Evolutionary conservation across 1,140 invertebrate genomes (phyloP).

Genomic region (Acromyrmex charruanus): DNA sequence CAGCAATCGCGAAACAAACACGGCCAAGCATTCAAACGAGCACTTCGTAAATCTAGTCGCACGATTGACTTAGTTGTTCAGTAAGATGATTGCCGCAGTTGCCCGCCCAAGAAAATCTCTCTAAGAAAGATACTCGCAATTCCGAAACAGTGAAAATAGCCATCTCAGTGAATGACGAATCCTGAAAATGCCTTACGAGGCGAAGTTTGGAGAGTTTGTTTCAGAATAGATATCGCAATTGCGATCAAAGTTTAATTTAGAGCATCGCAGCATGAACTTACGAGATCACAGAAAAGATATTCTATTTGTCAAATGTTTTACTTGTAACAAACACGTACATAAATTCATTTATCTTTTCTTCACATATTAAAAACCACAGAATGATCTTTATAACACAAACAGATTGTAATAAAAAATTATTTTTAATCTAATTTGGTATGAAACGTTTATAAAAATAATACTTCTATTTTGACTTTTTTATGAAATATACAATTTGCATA

Average conservation of each 20-base stretch:
- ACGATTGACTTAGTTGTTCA: slow-evolving; percentile 34
- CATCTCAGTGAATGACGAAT: slow-evolving; percentile 25
- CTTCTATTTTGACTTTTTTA: not conserved
- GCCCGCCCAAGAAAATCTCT: not conserved
- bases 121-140: not conserved
- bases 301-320: slow-evolving; percentile 16
- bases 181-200: slow-evolving; percentile 17
- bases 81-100: slow-evolving; percentile 25
- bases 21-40: slow-evolving; percentile 18
- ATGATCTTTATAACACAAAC: not conserved
- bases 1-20: slow-evolving; percentile 32
- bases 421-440: not conserved
- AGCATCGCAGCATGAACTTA: not conserved
- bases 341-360: not conserved
- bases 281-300: not conserved
- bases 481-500: not conserved
- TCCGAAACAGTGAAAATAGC: not conserved
- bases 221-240: slow-evolving; percentile 9
- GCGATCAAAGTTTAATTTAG: slow-evolving; percentile 2
- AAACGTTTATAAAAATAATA: not conserved
- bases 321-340: not conserved
- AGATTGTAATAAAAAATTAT: not conserved
- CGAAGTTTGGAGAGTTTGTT: slow-evolving; percentile 19
- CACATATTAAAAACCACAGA: not conserved
- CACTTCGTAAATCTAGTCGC: slow-evolving; percentile 30